phyloP scores from a whole-genome alignment of 2,797 vertebrate genomes.

The Ptychadena robeensis region DNA sequence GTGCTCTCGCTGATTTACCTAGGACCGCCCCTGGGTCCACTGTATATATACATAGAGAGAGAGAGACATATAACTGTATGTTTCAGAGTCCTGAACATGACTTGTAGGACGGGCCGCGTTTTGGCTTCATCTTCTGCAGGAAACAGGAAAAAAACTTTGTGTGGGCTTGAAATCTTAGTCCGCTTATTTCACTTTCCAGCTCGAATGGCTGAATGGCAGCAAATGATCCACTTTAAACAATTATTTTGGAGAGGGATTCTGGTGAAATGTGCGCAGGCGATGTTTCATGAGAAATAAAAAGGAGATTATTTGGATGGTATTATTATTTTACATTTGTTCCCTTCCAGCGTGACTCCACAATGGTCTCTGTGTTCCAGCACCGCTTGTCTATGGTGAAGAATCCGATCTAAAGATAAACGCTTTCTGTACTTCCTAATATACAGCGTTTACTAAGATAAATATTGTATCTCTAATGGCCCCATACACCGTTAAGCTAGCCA shows the following conservation, averaged over 20 bases:
- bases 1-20: too few species aligned
- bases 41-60: too few species aligned
- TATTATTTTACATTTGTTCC: conserved; percentile 10
- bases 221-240: conserved; percentile 10
- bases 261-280: background rate
- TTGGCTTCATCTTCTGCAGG: background rate
- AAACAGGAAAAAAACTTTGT: conserved; percentile 3
- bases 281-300: background rate
- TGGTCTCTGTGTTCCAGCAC: background rate
- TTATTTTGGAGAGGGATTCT: background rate
- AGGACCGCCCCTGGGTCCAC: too few species aligned
- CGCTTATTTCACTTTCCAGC: background rate
- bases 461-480: too few species aligned
- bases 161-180: conserved; percentile 8
- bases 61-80: background rate
- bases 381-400: background rate
- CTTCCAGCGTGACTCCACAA: background rate
- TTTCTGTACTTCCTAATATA: background rate
- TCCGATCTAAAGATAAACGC: background rate
- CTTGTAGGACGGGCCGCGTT: background rate
- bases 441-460: background rate
- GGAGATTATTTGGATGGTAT: conserved; percentile 1
- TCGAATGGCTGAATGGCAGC: conserved; percentile 5
- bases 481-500: too few species aligned
- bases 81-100: background rate